Base-by-base conservation (phyloP, 1,140 invertebrate species). In the Dysdera silvatica region DNA sequence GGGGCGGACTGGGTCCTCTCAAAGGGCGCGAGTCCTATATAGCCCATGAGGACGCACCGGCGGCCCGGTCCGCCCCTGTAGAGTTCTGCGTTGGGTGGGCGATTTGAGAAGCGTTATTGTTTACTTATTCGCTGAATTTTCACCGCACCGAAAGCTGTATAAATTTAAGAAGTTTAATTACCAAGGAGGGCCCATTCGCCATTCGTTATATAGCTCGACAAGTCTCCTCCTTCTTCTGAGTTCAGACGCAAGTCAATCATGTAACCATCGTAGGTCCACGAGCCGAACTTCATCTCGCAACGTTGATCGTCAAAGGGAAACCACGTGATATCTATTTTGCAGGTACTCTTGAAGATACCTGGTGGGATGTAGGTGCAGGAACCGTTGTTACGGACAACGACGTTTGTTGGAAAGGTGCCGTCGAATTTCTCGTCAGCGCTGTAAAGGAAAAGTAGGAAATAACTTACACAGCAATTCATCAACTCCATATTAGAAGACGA, bases 311-410 rank as follows among this genome's bases (percentile, higher is more conserved):
- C 96, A 79, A 98, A 98, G 48, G 95, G 95, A 81, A 98, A 98
- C 92, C 94, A 98, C 62, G 91, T 96, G 79, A 99, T 98, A 80
- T 99, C 94, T 74, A 99, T 99, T 79, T 95, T 93, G 82, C 96
- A 99, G 69, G 94, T 97, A 79, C 92, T 97, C 79, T 96, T 97
- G 82, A 98, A 98, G 79, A 99, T 98, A 69, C 91, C 92, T 51
- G 95, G 95, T 66, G 95, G 95, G 72, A 98, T 89, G 82, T 97
- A 98, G 63, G 91, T 83, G 77, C 93, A 95, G 71, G 87, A 90
- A 59, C 95, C 96, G 79, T 94, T 93, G 80, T 88, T 87, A 67
- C 86, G 85, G 58, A 97, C 91, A 66, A 98, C 91, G 73, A 98
- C 91, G 80, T 98, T 98, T 62, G 94, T 96, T 70, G 89, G 92